Evolutionary conservation across 2,797 vertebrate genomes (phyloP), one percentile per base, ranked within the genome.

Genomic region (Diplodus sargus): DNA sequence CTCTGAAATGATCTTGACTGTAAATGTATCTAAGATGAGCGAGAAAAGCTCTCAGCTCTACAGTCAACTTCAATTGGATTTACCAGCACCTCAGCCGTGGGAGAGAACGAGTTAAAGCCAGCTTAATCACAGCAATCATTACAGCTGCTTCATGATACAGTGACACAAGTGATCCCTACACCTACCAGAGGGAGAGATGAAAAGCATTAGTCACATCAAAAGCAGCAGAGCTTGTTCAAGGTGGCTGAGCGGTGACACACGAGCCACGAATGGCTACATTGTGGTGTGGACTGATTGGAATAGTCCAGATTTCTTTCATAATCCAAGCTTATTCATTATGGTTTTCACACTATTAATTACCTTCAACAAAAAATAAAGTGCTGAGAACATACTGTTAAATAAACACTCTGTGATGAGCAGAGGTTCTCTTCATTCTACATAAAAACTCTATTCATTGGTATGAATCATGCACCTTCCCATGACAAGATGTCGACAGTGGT

Each of bases 191-290:
- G 48, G 28, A 25, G 1, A 15, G 56, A 79, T 85, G 76, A 87
- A 84, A 86, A 74, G 76, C 68, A 83, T 79, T 66, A 84, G 81
- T 86, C 79, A 74, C 66, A 18, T 76, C 48, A 83, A 64, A 87
- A 62, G 51, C 81, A 45, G 63, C 62, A 39, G 64, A 10, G 34
- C 3, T 4, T 22, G 23, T 76, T 85, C 54, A 81, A 86, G 74
- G 71, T 72, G 70, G 62, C 78, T 22, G 79, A 84, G 67, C 51
- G 5, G 34, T 72, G 74, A 79, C 69, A 79, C 69, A 78, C 79
- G 49, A 0, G 43, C 13, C 34, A 42, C 23, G 42, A 71, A 47
- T 4, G 28, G 18, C 48, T 22, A 11, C 16, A 9, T 4, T 1
- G 7, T n/a, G 39, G 2, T 15, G 45, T 77, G 62, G 79, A 53